Percentiles rank a stretch among this genome's conserved stretches.
Conservation (phyloP, 1,140 invertebrate species). For the Aphelinus certus region DNA sequence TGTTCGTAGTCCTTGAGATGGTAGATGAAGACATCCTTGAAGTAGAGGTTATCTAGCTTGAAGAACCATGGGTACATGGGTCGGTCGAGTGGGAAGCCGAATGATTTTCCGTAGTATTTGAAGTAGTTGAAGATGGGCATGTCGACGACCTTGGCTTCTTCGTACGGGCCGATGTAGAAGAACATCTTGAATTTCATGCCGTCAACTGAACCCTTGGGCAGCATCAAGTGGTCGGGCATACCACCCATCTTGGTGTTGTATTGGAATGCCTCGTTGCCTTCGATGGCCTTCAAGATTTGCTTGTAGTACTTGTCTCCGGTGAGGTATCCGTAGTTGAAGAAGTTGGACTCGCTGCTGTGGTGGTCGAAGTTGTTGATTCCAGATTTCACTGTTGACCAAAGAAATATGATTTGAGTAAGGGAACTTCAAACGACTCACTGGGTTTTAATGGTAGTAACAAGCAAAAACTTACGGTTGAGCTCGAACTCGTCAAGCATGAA, state of each 20-base stretch:
- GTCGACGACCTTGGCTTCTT: conserved; percentile 47
- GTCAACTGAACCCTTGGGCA: conserved; percentile 74
- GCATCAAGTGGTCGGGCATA: conserved; percentile 71
- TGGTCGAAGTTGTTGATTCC: conserved; percentile 60
- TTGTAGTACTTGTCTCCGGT: conserved; percentile 52
- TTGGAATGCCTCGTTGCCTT: conserved; percentile 46
- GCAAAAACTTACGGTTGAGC: conserved; percentile 54
- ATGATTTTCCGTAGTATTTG: conserved; percentile 60
- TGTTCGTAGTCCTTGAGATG: conserved; percentile 68
- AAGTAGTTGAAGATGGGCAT: conserved; percentile 54
- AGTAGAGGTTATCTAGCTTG: conserved; percentile 73
- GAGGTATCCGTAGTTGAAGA: conserved; percentile 48
- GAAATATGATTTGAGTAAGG: conserved; percentile 48
- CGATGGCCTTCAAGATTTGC: conserved; percentile 52
- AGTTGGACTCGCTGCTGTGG: conserved; percentile 58
- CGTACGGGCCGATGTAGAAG: conserved; percentile 71
- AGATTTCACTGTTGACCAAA: conserved; percentile 57
- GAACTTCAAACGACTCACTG: conserved; percentile 64
- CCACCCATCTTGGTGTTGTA: conserved; percentile 58
- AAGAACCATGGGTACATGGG: conserved; percentile 68
- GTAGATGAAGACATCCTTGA: conserved; percentile 72
- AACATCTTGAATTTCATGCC: conserved; percentile 74
- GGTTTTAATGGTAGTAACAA: not conserved
- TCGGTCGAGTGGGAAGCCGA: conserved; percentile 77
- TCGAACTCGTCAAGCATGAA: conserved; percentile 64